Base-by-base conservation (phyloP, 2,113 vertebrate genomes). In the Lethenteron reissneri region DNA sequence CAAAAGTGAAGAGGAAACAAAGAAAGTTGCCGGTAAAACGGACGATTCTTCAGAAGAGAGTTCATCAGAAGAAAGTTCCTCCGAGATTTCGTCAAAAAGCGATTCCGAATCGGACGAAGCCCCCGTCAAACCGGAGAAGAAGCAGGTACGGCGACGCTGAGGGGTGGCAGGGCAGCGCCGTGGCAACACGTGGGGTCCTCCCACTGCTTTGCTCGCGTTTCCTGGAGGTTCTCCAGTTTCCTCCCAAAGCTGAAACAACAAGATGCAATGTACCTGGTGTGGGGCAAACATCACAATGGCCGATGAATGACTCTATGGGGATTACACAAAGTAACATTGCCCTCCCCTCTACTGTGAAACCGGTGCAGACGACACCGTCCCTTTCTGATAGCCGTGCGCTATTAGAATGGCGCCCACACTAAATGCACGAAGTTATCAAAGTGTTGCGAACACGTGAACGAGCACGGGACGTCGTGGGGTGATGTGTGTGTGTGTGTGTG, bases 21-120 rank as follows among this genome's bases (percentile, higher is more conserved):
- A 68, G 25, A 25, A 10, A 17, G 64, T 68, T 68, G 64, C 10
- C 8, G 64, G 25, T 41, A 41, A 41, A 41, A 41, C 41, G 64
- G 25, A 21, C 25, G 64, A n/a, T 68, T 68, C 64, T 68, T n/a
- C n/a, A 9, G 64, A 68, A 68, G 64, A 68, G 64, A 21, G 25
- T 68, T n/a, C 64, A 21, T 17, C 64, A 9, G 64, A 68, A 68
- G 64, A 21, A 21, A 68, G 64, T 68, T 68, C 64, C 64, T 68
- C 64, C 2, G 64, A 68, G 64, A 41, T 41, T 41, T 68, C 64
- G 8, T 68, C 64, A 17, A 21, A 68, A 21, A 68, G 64, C 64
- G 64, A 68, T 9, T 68, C 64, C 9, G 64, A 68, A n/a, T 68
- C 64, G 64, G 64, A 68, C 2, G 64, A 41, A 41, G 41, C 25